These are phyloP conservation scores for Rhea americana DNA, from an alignment of 2,113 vertebrate species.

Conservation along the genomic window DNA sequence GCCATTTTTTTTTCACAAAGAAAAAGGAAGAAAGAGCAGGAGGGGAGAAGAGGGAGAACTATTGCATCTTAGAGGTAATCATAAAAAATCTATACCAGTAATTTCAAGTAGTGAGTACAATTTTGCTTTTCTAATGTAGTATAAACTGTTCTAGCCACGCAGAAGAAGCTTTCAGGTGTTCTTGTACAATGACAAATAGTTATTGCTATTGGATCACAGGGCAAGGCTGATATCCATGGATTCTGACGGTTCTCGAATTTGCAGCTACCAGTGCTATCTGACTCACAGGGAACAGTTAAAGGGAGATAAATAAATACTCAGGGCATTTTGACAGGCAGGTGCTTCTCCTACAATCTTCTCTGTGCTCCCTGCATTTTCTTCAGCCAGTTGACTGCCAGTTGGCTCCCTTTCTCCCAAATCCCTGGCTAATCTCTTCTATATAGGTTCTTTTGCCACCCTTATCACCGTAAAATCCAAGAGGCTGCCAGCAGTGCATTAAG, in stretches of 20 bases:
- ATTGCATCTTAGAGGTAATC: not conserved
- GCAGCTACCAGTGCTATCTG: not conserved
- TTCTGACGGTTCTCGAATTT: constrained; percentile 17
- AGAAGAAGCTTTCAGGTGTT: not conserved
- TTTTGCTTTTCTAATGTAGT: not conserved
- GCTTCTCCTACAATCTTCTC: constrained; percentile 15
- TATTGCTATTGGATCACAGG: not conserved
- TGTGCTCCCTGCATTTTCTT: constrained; percentile 35
- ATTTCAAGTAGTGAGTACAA: not conserved
- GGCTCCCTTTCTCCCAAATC: constrained; percentile 49
- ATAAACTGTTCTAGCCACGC: not conserved
- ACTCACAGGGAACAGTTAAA: not conserved
- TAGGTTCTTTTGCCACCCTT: constrained; percentile 47
- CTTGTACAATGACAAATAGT: constrained; percentile 16
- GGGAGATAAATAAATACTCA: not conserved
- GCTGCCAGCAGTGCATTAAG: constrained; percentile 7
- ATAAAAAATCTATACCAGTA: not conserved
- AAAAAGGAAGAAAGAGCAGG: not conserved
- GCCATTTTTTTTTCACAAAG: not conserved
- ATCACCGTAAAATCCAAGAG: not conserved
- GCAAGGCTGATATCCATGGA: not conserved
- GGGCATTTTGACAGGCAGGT: not conserved
- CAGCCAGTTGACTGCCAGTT: constrained; percentile 36
- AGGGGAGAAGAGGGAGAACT: not conserved
- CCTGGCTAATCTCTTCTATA: constrained; percentile 33